phyloP scores from a whole-genome alignment of 2,888 invertebrate species.

The Lithophane socia region DNA sequence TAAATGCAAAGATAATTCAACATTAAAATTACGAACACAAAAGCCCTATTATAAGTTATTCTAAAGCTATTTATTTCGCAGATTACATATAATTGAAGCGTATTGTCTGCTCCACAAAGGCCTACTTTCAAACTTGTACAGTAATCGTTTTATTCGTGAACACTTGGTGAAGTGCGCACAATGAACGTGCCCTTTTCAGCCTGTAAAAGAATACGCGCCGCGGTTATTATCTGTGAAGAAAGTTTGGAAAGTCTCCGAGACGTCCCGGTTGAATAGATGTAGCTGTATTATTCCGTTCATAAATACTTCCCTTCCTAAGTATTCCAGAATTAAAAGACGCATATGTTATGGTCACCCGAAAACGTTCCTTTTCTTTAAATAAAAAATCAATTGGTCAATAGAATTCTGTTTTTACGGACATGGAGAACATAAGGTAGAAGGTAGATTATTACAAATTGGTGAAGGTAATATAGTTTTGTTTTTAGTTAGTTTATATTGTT shows the following conservation, averaged over 20 bases:
- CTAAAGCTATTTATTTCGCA: slow-evolving; percentile 54
- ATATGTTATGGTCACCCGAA: not conserved
- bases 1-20: slow-evolving; percentile 29
- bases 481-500: not conserved
- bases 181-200: slow-evolving; percentile 55
- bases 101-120: slow-evolving; percentile 57
- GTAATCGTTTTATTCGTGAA: slow-evolving; percentile 65
- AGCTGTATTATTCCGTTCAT: not conserved
- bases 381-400: not conserved
- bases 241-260: slow-evolving; percentile 40
- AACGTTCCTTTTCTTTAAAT: not conserved
- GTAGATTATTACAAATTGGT: not conserved
- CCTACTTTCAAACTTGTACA: slow-evolving; percentile 56
- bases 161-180: slow-evolving; percentile 57
- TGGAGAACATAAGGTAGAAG: not conserved
- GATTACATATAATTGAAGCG: slow-evolving; percentile 56
- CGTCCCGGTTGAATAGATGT: slow-evolving; percentile 6
- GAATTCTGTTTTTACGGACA: not conserved
- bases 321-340: not conserved
- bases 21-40: slow-evolving; percentile 45
- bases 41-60: slow-evolving; percentile 53
- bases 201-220: slow-evolving; percentile 58
- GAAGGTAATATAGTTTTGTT: not conserved
- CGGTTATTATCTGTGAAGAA: slow-evolving; percentile 61
- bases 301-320: not conserved